Base-by-base conservation (phyloP, 2,888 invertebrate genomes). In the Lasioglossum morio region DNA sequence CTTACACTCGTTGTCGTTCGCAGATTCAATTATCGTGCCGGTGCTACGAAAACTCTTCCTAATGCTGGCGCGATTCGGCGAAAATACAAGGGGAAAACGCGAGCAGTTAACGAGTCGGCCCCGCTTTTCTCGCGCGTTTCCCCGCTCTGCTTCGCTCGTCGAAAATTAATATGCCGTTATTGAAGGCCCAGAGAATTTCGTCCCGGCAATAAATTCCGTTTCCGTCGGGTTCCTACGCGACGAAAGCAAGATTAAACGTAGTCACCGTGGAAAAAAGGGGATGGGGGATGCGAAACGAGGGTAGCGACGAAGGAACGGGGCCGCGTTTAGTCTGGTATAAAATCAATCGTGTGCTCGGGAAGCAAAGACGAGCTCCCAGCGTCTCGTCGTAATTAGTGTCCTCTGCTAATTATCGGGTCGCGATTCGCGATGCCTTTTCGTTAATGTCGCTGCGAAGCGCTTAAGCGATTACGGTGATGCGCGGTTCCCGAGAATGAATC, bases 241-340 rank as follows among this genome's bases (percentile, higher is more conserved):
- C 72, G 76, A 84, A 77, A 72, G 72, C 82, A 75, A 86, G 82
- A 87, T 89, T 86, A 82, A 86, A 85, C 77, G 82, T 77, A 74
- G 77, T 46, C 60, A 34, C 72, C 14, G 40, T 46, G 57, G 77
- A 81, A 76, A 72, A 74, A 72, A 72, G 72, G n/a, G n/a, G 40
- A 4, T 30, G 40, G 40, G 53, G 57, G 53, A 53, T 40, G 66
- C 16, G 57, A 73, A 43, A 34, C 34, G 66, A 46, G 40, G 57
- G 16, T 16, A 16, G 46, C 16, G 10, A 53, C 66, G 72, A 14
- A n/a, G 7, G 7, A 60, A 69, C 34, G 48, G 70, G n/a, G 63
- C 43, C 14, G 40, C 53, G 48, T 75, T 72, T 53, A n/a, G 48
- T 72, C 60, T 53, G 23, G 57, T 80, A 57, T 76, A 79, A 86